Evolutionary conservation across 2,888 invertebrate species (phyloP).

Genomic region (Trissoscelio sp.): DNA sequence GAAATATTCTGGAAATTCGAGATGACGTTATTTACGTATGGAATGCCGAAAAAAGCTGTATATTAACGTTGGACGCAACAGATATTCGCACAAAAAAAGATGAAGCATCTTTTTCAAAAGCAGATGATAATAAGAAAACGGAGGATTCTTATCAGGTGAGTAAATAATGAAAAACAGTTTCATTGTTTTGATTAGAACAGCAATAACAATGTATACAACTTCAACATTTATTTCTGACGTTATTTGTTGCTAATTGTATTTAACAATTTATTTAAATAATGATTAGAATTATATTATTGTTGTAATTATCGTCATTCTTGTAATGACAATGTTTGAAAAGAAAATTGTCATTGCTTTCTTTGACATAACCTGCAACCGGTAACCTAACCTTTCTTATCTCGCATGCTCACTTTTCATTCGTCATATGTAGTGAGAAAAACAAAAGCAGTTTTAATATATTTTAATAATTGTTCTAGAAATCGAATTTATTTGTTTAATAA

Average conservation of each 20-base stretch:
- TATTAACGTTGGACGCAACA: slow-evolving; percentile 87
- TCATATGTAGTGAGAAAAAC: background rate
- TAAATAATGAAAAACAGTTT: background rate
- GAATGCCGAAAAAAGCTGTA: slow-evolving; percentile 87
- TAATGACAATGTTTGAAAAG: background rate
- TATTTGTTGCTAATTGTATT: background rate
- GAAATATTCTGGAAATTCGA: slow-evolving; percentile 87
- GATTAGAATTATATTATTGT: background rate
- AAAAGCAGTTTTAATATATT: too few relatives aligned
- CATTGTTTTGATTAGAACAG: background rate
- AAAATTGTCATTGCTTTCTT: background rate
- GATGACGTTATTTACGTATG: slow-evolving; percentile 89
- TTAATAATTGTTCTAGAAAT: too few relatives aligned
- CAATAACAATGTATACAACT: background rate
- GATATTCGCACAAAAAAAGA: slow-evolving; percentile 84
- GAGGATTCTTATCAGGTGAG: slow-evolving; percentile 45
- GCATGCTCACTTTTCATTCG: slow-evolving; percentile 3
- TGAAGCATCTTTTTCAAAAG: slow-evolving; percentile 74
- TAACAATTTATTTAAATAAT: background rate
- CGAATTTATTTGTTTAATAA: too few relatives aligned
- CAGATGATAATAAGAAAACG: background rate
- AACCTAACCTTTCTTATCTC: slow-evolving; percentile 31
- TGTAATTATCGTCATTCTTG: background rate
- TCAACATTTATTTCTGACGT: background rate
- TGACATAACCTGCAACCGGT: slow-evolving; percentile 12